Evolutionary conservation across 2,888 invertebrate species (phyloP).

Genomic region (Drosophila niveifrons): DNA sequence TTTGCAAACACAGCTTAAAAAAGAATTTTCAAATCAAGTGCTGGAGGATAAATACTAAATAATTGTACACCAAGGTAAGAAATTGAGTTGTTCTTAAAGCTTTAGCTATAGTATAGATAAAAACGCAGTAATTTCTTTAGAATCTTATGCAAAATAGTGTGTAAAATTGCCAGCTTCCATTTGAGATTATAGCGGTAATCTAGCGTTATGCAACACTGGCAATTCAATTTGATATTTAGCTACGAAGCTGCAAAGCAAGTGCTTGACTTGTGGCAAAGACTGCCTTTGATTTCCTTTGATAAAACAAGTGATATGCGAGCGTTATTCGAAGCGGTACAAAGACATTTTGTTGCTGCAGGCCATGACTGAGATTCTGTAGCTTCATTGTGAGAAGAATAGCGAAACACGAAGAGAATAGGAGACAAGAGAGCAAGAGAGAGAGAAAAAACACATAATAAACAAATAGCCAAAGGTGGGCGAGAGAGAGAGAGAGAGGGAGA

Average conservation of each 20-base stretch:
- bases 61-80: no score
- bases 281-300: slow-evolving; percentile 33
- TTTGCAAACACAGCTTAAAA: no score
- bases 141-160: no score
- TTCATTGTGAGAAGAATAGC: slow-evolving; percentile 46
- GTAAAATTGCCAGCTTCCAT: no score
- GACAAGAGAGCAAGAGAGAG: neutral
- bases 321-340: slow-evolving; percentile 38
- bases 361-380: slow-evolving; percentile 39
- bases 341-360: slow-evolving; percentile 37
- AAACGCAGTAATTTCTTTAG: no score
- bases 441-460: slow-evolving; percentile 64
- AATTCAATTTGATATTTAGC: neutral
- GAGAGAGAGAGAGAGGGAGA: slow-evolving; percentile 20
- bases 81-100: no score
- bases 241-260: neutral
- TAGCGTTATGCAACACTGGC: neutral
- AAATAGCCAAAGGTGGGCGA: slow-evolving; percentile 49
- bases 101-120: no score
- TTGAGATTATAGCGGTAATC: no score
- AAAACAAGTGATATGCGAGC: slow-evolving; percentile 21
- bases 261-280: no score
- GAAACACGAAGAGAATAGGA: no score
- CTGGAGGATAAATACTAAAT: no score
- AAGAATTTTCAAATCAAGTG: no score